Base-by-base conservation (phyloP, 2,888 invertebrate genomes). In the Galerucella pusilla region DNA sequence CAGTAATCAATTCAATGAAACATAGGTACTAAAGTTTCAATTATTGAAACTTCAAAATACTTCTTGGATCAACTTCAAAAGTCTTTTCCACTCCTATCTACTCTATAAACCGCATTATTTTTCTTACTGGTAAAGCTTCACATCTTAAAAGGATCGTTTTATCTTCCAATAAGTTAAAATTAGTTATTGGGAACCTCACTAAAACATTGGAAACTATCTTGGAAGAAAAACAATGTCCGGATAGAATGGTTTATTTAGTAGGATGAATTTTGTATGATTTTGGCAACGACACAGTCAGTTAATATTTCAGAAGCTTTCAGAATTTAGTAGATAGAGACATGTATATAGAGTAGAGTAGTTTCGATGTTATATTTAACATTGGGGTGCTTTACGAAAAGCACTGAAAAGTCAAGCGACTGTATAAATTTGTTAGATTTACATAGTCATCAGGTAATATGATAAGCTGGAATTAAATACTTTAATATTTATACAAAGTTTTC, bases 181-280 rank as follows among this genome's bases (percentile, higher is more conserved):
- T 65, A 2, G 46, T 45, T 45, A 16, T 65, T 25, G 10, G 20
- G 12, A 65, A 16, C 46, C 9, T 64, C 46, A 45, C 63, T 45
- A 14, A 16, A 45, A 46, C 46, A 64, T 64, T 46, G 46, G 64
- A 20, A 64, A 64, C 64, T 64, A 65, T 65, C 46, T 46, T 2
- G 20, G 42, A 65, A 65, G 64, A 65, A 65, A 65, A 65, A 65
- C 64, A 65, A 49, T 46, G 64, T 42, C 45, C 12, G 10, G 46
- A 6, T 46, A 12, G 10, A 20, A 65, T 65, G 64, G 46, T 65
- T 65, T 65, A 65, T 65, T 65, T 16, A 65, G 46, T 5, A 46
- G 46, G 64, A 20, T 65, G 64, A 65, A 65, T 65, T 65, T 65
- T 65, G 64, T 65, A 65, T 65, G 64, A 20, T 65, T 65, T 65